phyloP scores from a whole-genome alignment of 1,140 invertebrate species.

The Drosophila parabipectinata region DNA sequence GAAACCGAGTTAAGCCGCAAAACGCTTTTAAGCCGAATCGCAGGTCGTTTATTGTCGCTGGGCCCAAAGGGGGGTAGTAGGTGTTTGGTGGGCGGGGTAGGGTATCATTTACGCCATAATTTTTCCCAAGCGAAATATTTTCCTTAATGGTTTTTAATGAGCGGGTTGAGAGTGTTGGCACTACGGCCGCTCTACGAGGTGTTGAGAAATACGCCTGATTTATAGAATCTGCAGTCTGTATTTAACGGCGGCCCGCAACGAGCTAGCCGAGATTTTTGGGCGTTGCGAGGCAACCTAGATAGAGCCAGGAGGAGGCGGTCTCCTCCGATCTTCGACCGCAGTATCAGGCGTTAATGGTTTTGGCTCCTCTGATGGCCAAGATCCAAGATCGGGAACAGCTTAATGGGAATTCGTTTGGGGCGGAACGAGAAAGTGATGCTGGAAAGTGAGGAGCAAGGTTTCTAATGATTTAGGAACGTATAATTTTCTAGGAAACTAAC shows the following conservation, averaged over 20 bases:
- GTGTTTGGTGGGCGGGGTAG: conserved; percentile 29
- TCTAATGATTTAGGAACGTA: no score
- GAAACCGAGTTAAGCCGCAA: conserved; percentile 69
- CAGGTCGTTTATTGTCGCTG: conserved; percentile 57
- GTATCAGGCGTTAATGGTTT: conserved; percentile 42
- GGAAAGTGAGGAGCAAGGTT: not conserved
- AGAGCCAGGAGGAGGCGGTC: conserved; percentile 13
- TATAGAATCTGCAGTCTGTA: conserved; percentile 70
- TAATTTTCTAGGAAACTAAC: no score
- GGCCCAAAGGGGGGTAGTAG: not conserved
- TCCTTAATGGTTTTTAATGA: conserved; percentile 80
- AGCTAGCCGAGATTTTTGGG: conserved; percentile 23
- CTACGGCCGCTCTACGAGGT: conserved; percentile 32
- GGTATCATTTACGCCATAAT: conserved; percentile 81
- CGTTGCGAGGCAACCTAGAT: conserved; percentile 60
- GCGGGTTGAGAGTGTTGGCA: conserved; percentile 54
- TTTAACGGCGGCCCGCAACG: conserved; percentile 53
- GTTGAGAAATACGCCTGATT: conserved; percentile 79
- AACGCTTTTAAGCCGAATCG: conserved; percentile 52
- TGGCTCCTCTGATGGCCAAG: conserved; percentile 9
- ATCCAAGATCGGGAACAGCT: conserved; percentile 19
- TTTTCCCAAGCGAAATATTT: conserved; percentile 76
- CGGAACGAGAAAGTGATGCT: conserved; percentile 21
- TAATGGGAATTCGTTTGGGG: conserved; percentile 7
- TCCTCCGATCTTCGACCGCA: conserved; percentile 8